phyloP scores from a whole-genome alignment of 2,888 invertebrate species.

The Rhabditoides inermis region DNA sequence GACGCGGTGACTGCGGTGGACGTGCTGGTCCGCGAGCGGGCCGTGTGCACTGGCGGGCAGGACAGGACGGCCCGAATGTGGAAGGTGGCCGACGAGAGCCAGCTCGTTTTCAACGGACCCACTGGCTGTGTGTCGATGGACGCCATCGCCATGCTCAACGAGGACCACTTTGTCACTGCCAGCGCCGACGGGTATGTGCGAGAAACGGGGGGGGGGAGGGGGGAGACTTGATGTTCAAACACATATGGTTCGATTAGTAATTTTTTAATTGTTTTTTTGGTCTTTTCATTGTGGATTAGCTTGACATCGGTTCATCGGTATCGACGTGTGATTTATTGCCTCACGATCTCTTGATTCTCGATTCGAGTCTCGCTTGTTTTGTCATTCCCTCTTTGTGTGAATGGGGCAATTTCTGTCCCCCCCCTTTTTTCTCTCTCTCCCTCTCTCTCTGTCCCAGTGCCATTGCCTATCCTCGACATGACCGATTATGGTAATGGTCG shows the following conservation, averaged over 20 bases:
- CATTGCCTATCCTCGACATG: constrained; percentile 9
- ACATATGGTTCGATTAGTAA: too few species aligned
- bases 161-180: constrained; percentile 83
- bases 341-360: too few species aligned
- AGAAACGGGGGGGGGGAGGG: not conserved
- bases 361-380: too few species aligned
- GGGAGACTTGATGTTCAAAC: too few species aligned
- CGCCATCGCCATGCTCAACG: constrained; percentile 78
- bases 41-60: constrained; percentile 71
- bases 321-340: too few species aligned
- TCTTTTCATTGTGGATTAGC: too few species aligned
- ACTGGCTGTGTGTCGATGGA: constrained; percentile 68
- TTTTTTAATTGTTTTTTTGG: constrained; percentile 10
- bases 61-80: constrained; percentile 81
- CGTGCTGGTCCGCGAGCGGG: constrained; percentile 74
- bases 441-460: constrained; percentile 8
- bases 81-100: constrained; percentile 94
- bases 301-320: too few species aligned
- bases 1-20: constrained; percentile 77
- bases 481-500: too few species aligned
- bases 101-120: constrained; percentile 63
- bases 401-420: too few species aligned
- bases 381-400: too few species aligned
- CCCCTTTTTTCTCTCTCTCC: not conserved
- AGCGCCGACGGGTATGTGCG: constrained; percentile 73